Evolutionary conservation across 2,888 invertebrate genomes (phyloP).

Genomic region (Macrosoma leucophasiata): DNA sequence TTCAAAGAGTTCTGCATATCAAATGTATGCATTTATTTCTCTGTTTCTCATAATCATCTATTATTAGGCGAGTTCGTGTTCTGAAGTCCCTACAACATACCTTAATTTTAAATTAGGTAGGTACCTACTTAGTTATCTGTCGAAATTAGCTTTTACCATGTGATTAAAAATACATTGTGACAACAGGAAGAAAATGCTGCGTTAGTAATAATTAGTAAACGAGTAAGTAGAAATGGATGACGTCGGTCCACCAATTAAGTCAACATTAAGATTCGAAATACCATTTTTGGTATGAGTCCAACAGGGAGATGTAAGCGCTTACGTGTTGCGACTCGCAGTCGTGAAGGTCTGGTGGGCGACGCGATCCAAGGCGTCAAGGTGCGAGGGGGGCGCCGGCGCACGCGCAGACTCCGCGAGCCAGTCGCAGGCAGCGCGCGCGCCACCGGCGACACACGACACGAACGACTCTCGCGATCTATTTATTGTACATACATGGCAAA

Average conservation of each 20-base stretch:
- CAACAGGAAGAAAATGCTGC: too few species aligned
- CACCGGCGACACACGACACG: constrained; percentile 57
- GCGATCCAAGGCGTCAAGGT: constrained; percentile 37
- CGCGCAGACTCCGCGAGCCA: constrained; percentile 62
- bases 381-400: constrained; percentile 38
- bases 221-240: constrained; percentile 16
- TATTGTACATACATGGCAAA: constrained; percentile 53
- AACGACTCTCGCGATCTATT: constrained; percentile 67
- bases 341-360: constrained; percentile 49
- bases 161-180: too few species aligned
- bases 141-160: too few species aligned
- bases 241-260: constrained; percentile 31
- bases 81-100: too few species aligned
- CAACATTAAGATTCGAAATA: constrained; percentile 33
- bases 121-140: too few species aligned
- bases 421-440: constrained; percentile 67
- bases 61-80: too few species aligned
- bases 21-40: too few species aligned
- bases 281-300: constrained; percentile 70
- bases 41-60: too few species aligned
- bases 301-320: constrained; percentile 64
- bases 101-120: too few species aligned
- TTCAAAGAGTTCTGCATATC: too few species aligned
- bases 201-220: too few species aligned
- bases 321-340: constrained; percentile 67